Evolutionary conservation across 2,113 vertebrate species (phyloP), one percentile per base, ranked within the genome.

Genomic region (Nestor notabilis): DNA sequence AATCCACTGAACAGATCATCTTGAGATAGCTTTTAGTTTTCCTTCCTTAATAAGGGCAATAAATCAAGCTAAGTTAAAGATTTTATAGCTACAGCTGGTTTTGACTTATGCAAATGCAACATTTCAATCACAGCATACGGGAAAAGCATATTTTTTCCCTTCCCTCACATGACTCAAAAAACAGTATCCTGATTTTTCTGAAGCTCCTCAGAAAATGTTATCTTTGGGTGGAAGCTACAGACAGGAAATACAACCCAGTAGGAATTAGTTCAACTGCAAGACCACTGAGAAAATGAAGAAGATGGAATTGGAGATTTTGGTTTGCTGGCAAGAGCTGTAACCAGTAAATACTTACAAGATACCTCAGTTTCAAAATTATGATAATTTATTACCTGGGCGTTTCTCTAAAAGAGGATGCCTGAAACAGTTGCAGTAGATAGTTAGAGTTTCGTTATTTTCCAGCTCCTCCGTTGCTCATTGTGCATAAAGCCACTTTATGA

Each of bases 91-190:
- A 52, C 94, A 97, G 93, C 95, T 97, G 96, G 70, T 92, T 96
- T 96, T 96, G 86, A 87, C 83, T 90, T 96, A 97, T 88, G 97
- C 76, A 97, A 96, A 97, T 94, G 37, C 89, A 96, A 82, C 78
- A 82, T 93, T 96, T 95, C 96, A 93, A 81, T 95, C 94, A 90
- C 93, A 94, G 66, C 93, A 89, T 93, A 97, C 87, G 92, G 95
- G 76, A 65, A 95, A 97, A 95, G 44, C 81, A 49, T 95, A 92
- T 85, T 88, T 89, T 88, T 78, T 70, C 44, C 13, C 5, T 92
- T 95, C 44, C 27, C 33, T 88, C 68, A 58, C 68, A 27, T 93
- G 89, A 95, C 53, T 95, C 78, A 96, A 74, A 92, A 95, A 25
- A 31, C 4, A 14, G 74, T 93, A 63, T 84, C 85, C 58, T 71